Base-by-base conservation (phyloP, 1,140 invertebrate genomes). In the Hetaerina americana region DNA sequence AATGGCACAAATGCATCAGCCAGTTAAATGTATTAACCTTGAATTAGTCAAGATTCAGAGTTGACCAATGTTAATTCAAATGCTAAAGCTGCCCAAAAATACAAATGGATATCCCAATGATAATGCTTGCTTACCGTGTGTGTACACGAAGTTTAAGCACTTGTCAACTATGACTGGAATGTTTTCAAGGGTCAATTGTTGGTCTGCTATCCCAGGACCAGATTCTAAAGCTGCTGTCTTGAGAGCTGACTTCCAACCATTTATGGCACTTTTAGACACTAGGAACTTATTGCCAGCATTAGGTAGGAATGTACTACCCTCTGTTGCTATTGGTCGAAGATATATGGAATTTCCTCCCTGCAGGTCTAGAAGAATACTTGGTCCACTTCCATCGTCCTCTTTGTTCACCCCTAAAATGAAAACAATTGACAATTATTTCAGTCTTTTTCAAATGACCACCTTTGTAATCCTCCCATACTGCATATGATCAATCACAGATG, bases 151-250 rank as follows among this genome's bases (percentile, higher is more conserved):
- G 77, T 92, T 93, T 57, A 95, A 88, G 80, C 93, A 96, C 79
- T 94, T 95, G 75, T 95, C 92, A 1, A 96, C 90, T 71, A 96
- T 88, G 18, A 93, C 90, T 26, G 94, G 94, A 27, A 96, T 87
- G 79, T 94, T 87, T 73, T 94, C 91, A 75, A 89, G 87, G 5
- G 92, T 95, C 27, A 96, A 80, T 78, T 95, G 93, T 78, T 95
- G 93, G 75, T 95, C 90, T 57, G 88, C 84, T 66, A 96, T 81
- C 5, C 84, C 82, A 0, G 87, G 83, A 10, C 93, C 92, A 79
- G 92, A 93, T 74, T 88, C 87, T 68, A 90, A 86, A 0, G 92
- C 89, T 6, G 90, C 89, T 72, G 88, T 81, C 76, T 88, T 85
- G 12, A 95, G 84, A 66, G 88, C 87, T 75, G 89, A 87, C 67